A percentile compares a stretch with the other conserved stretches of the same genome.
phyloP scores from a whole-genome alignment of 2,888 invertebrate genomes.

The Xylota segnis region DNA sequence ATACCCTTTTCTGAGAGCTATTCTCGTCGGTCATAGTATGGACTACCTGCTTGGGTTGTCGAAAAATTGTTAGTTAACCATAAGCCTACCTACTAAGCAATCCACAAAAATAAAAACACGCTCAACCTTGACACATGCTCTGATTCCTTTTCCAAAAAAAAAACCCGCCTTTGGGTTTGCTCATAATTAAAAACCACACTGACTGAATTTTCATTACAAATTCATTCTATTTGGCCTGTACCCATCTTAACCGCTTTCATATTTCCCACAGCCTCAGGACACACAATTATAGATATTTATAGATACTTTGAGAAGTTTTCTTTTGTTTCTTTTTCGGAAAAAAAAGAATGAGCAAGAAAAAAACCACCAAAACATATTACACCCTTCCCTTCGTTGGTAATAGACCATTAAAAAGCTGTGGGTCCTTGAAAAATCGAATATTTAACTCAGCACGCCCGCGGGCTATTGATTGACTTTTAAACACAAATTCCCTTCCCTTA shows the following conservation, averaged over 20 bases:
- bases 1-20: too few species aligned
- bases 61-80: too few species aligned
- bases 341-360: neutral
- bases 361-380: neutral
- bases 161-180: too few species aligned
- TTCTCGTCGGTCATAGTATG: too few species aligned
- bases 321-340: neutral
- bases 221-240: neutral
- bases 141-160: too few species aligned
- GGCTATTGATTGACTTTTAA: conserved; percentile 48
- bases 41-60: too few species aligned
- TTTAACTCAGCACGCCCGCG: conserved; percentile 26
- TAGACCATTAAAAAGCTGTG: conserved; percentile 15
- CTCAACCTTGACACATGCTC: too few species aligned
- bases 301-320: neutral
- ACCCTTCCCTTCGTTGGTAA: neutral
- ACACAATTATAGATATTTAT: neutral
- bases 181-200: neutral
- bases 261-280: neutral
- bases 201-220: conserved; percentile 1
- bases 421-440: conserved; percentile 21
- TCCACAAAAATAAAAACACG: too few species aligned
- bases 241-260: neutral
- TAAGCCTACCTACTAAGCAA: too few species aligned
- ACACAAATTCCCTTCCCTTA: conserved; percentile 6